Base-by-base conservation (phyloP, 1,140 invertebrate genomes). In the Drosophila sp. region DNA sequence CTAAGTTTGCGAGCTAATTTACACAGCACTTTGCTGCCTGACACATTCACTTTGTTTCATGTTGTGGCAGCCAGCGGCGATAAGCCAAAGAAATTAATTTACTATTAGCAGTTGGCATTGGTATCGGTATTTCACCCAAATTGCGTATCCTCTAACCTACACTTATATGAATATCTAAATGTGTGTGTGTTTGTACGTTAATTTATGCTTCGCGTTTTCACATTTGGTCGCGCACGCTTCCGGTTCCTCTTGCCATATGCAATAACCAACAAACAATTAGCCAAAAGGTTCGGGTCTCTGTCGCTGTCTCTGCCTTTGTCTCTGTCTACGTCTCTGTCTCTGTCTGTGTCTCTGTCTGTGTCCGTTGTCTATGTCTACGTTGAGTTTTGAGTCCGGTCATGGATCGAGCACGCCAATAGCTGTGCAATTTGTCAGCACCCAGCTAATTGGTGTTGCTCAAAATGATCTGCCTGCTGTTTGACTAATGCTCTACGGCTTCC, bases 361-460 rank as follows among this genome's bases (percentile, higher is more conserved):
- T 41, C 45, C 16, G 13, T 29, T 57, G 51, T 64, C 40, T 53
- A 32, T 46, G 40, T 58, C 41, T 46, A 40, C 38, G 7, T 36
- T 36, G 11, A 25, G 16, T 14, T 32, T 27, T 57, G 45, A 27
- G 34, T 57, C 18, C 11, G 45, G 13, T 45, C 63, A 13, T 34
- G 27, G 36, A 43, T 43, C 61, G 56, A 38, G 34, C 61, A 61
- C 61, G 74, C 82, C 82, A 76, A 89, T 89, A 80, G 83, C 84
- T 89, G 83, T 82, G 83, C 83, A 89, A 89, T 89, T 89, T 89
- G 83, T 89, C 83, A 89, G 83, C 83, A 89, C 76, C 63, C 59
- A 82, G 78, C 83, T 89, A 89, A 89, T 89, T 89, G 83, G 76
- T 89, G 61, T 77, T 73, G 72, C 83, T 70, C 65, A 67, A 61